phyloP scores from a whole-genome alignment of 1,140 invertebrate species.

The Calliphora vicina region DNA sequence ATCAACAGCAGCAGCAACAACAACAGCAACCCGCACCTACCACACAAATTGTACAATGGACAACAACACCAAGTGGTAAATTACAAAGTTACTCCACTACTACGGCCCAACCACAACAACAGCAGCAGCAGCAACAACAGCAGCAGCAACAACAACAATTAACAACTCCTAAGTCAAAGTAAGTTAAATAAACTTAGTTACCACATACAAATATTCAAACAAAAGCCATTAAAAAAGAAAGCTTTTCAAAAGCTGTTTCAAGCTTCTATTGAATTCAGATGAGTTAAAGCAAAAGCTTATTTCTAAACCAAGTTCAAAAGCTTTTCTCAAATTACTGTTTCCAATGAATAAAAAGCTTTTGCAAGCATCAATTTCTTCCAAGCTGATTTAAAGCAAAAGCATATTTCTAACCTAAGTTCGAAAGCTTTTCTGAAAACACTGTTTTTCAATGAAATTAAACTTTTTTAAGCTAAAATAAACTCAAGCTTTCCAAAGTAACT shows the following conservation, averaged over 20 bases:
- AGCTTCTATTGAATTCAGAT: no score
- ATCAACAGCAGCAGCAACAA: constrained; percentile 53
- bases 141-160: constrained; percentile 53
- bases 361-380: no score
- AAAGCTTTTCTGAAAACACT: no score
- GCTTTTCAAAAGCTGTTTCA: neutral
- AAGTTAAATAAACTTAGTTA: constrained; percentile 32
- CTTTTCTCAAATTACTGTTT: no score
- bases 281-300: no score
- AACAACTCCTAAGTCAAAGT: constrained; percentile 40
- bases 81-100: constrained; percentile 39
- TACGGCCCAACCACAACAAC: constrained; percentile 43
- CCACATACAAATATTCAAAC: neutral
- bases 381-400: no score
- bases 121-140: constrained; percentile 47
- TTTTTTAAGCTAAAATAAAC: no score
- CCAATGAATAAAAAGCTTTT: no score
- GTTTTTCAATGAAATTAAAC: no score
- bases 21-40: constrained; percentile 44
- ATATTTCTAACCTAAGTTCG: no score
- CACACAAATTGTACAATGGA: constrained; percentile 43
- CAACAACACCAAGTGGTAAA: constrained; percentile 45
- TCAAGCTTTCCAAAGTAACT: no score
- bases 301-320: no score
- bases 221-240: neutral